These are phyloP conservation scores for Bufo bufo DNA, from an alignment of 2,113 vertebrate species.

Conservation along the genomic window DNA sequence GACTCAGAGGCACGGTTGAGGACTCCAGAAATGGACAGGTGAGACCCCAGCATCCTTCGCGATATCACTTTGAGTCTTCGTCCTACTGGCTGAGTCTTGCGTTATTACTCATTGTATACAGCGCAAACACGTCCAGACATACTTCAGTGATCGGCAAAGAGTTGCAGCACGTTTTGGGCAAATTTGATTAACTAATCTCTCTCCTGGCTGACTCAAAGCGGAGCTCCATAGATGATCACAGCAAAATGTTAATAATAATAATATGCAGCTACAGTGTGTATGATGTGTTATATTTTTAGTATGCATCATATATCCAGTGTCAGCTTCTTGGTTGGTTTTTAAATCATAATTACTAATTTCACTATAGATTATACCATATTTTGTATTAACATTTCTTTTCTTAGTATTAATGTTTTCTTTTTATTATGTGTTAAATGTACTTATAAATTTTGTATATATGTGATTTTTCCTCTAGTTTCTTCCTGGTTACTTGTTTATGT, in stretches of 20 bases:
- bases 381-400: background rate
- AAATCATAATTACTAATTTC: background rate
- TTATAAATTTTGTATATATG: background rate
- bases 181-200: background rate
- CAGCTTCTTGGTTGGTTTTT: background rate
- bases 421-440: background rate
- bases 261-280: too few species aligned
- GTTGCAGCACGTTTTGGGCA: background rate
- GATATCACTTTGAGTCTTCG: conserved; percentile 24
- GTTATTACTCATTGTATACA: conserved; percentile 15
- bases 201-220: background rate
- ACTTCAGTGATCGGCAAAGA: background rate
- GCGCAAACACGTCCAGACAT: background rate
- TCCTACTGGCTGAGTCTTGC: background rate
- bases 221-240: background rate
- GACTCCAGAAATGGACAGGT: conserved; percentile 44
- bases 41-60: background rate
- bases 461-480: background rate
- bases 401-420: background rate
- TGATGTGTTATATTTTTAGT: too few species aligned
- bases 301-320: background rate
- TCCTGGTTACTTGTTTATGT: background rate
- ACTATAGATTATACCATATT: background rate
- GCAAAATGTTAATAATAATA: background rate
- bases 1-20: conserved; percentile 22